Base-by-base conservation (phyloP, 2,888 invertebrate species). In the Acrobasis suavella region DNA sequence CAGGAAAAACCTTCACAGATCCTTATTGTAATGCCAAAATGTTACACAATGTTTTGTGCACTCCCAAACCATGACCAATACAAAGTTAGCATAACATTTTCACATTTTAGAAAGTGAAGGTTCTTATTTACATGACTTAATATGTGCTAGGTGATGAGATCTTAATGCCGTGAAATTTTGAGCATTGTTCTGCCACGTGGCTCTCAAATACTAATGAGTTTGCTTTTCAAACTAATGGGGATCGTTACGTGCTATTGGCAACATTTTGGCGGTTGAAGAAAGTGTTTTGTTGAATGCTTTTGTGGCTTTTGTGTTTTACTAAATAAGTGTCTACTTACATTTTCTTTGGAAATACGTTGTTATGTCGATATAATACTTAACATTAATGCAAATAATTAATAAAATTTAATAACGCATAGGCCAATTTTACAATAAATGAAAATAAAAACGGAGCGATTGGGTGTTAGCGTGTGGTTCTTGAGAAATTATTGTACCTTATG, bases 101-200 rank as follows among this genome's bases (percentile, higher is more conserved):
- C 84, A 86, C 83, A 85, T 87, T 89, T 91, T 89, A 89, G 91
- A 91, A 91, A 91, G 90, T 84, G 89, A 90, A 87, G 84, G 86
- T 85, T 80, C 77, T 73, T 82, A 87, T 90, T 88, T 83, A 86
- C 88, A 86, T 87, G 75, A 80, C 77, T 74, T 80, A 82, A 80
- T 81, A 55, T 73, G 78, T 72, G 76, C 67, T 69, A 64, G 70
- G 64, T 75, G 70, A 75, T 67, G 72, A 72, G 69, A 70, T 74
- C 70, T 71, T 80, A 80, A 69, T 67, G 69, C 75, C 77, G 81
- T 82, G 78, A 81, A 83, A 80, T 80, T 69, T 77, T 16, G 61
- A 16, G 17, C 58, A 66, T 72, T 76, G 71, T 76, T 70, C 64
- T 59, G 65, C 63, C 65, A 67, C 65, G 68, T 70, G 65, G 55